phyloP scores from a whole-genome alignment of 2,888 invertebrate species.

The Abrostola tripartita region DNA sequence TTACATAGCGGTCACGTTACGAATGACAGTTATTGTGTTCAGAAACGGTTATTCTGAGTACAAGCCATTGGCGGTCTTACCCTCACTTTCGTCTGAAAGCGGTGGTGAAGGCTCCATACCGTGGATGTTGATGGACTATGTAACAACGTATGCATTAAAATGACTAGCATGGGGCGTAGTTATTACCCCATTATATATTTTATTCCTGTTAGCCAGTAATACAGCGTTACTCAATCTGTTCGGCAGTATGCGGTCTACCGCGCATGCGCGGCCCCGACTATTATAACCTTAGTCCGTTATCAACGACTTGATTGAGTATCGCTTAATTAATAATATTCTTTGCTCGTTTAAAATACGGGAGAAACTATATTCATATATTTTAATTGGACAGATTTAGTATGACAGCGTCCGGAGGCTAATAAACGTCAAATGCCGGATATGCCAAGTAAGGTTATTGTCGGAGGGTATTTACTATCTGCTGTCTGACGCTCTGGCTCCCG shows the following conservation, averaged over 20 bases:
- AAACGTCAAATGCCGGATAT: constrained; percentile 30
- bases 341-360: constrained; percentile 11
- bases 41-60: constrained; percentile 33
- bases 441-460: constrained; percentile 29
- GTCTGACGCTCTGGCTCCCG: constrained; percentile 19
- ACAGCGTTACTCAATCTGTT: constrained; percentile 16
- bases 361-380: constrained; percentile 17
- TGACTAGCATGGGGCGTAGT: constrained; percentile 12
- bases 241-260: not conserved
- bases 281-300: constrained; percentile 14
- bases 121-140: constrained; percentile 4
- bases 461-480: constrained; percentile 2
- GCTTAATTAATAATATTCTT: constrained; percentile 4
- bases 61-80: constrained; percentile 57
- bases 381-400: constrained; percentile 12
- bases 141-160: not conserved
- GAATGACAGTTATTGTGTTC: constrained; percentile 29
- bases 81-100: constrained; percentile 73
- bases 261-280: constrained; percentile 21
- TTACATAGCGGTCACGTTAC: not conserved
- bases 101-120: constrained; percentile 62
- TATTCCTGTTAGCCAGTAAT: constrained; percentile 28
- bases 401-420: constrained; percentile 16
- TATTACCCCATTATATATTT: constrained; percentile 22
- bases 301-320: constrained; percentile 1